These are phyloP conservation scores for Ptilonorhynchus violaceus DNA, from an alignment of 2,113 vertebrate genomes.

Conservation along the genomic window DNA sequence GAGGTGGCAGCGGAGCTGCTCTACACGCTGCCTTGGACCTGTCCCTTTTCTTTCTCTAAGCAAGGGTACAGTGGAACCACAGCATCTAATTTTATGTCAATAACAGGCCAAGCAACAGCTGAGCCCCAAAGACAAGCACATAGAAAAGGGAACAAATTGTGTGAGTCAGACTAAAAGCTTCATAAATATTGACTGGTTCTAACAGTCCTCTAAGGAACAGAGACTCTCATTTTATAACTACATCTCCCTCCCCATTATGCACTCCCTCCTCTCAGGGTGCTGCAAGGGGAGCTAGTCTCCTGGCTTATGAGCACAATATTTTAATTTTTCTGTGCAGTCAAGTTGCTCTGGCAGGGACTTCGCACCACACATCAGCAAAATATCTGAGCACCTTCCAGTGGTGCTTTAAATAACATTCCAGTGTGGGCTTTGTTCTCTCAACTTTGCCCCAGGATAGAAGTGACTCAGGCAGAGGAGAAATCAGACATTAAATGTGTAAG, in stretches of 20 bases:
- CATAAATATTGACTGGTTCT: conserved; percentile 63
- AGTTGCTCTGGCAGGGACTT: not conserved
- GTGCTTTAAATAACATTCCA: not conserved
- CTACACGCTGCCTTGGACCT: not conserved
- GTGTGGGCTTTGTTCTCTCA: not conserved
- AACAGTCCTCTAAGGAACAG: conserved; percentile 29
- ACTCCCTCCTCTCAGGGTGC: not conserved
- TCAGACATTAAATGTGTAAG: not conserved
- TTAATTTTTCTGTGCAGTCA: not conserved
- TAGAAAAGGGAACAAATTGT: conserved; percentile 44
- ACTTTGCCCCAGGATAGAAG: not conserved
- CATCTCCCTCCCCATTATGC: not conserved
- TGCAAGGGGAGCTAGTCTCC: not conserved
- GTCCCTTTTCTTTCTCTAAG: not conserved
- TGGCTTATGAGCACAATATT: not conserved
- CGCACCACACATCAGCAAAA: not conserved
- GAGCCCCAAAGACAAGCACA: conserved; percentile 10
- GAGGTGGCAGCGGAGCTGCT: not conserved
- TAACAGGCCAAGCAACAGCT: conserved; percentile 31
- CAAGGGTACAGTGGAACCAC: not conserved
- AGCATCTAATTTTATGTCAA: conserved; percentile 11
- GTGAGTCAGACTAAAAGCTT: conserved; percentile 66
- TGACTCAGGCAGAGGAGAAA: not conserved
- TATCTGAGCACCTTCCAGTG: not conserved
- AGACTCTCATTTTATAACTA: conserved; percentile 40